These are phyloP conservation scores for Harlomillsia oculata DNA, from an alignment of 1,140 invertebrate genomes.

Conservation along the genomic window DNA sequence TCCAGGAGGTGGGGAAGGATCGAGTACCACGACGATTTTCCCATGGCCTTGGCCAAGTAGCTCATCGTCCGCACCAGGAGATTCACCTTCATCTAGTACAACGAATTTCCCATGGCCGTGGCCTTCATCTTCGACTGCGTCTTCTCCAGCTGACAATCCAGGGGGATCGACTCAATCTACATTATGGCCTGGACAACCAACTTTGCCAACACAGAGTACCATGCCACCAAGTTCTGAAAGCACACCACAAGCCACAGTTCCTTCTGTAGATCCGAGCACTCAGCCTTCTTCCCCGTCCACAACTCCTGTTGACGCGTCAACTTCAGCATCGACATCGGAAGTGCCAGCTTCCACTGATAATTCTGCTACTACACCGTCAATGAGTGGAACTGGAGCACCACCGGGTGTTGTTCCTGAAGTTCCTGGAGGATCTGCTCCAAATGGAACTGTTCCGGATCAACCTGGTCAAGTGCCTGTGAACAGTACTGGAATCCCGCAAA, in stretches of 20 bases:
- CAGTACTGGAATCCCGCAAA: not conserved
- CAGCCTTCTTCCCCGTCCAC: not conserved
- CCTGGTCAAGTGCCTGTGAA: not conserved
- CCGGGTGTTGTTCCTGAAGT: not conserved
- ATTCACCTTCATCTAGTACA: not conserved
- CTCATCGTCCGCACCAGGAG: too few relatives aligned
- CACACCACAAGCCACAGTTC: not conserved
- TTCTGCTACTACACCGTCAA: not conserved
- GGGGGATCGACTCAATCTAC: not conserved
- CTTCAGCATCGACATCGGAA: not conserved
- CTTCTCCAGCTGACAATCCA: not conserved
- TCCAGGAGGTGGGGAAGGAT: too few relatives aligned
- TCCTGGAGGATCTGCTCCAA: constrained; percentile 4
- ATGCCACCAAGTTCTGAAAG: not conserved
- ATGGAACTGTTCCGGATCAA: too few relatives aligned
- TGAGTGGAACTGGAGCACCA: not conserved
- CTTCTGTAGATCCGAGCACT: not conserved
- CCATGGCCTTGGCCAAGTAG: too few relatives aligned
- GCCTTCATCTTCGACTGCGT: not conserved
- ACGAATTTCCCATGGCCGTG: not conserved
- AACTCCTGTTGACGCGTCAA: not conserved
- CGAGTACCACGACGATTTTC: too few relatives aligned
- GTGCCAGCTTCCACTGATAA: not conserved
- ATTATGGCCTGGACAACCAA: constrained; percentile 6
- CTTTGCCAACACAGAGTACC: constrained; percentile 1